Conservation (phyloP, 2,888 invertebrate species). For the Leptodirus hochenwartii region DNA sequence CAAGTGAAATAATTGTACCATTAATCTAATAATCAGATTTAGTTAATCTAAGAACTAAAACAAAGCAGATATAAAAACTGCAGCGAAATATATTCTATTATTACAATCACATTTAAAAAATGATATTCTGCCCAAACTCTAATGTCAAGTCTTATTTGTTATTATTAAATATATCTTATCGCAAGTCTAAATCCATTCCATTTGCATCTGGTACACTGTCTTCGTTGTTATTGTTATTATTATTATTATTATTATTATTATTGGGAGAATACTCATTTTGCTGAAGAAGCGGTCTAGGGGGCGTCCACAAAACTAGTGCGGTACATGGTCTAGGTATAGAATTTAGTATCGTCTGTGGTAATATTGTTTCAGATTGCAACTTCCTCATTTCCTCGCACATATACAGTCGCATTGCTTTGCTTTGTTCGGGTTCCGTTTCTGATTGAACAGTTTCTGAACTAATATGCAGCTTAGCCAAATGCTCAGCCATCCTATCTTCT, state of each 20-base stretch:
- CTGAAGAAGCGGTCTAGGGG: constrained; percentile 30
- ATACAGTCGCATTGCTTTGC: constrained; percentile 26
- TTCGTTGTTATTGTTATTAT: constrained; percentile 27
- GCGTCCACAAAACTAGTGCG: constrained; percentile 68
- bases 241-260: constrained; percentile 23
- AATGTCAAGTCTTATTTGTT: too few species aligned
- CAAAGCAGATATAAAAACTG: too few species aligned
- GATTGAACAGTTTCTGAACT: constrained; percentile 25
- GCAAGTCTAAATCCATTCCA: constrained; percentile 16
- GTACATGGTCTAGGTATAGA: constrained; percentile 54
- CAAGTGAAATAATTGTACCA: too few species aligned
- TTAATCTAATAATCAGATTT: too few species aligned
- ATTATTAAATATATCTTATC: too few species aligned
- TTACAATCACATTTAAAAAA: constrained; percentile 5
- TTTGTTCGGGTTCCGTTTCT: constrained; percentile 17
- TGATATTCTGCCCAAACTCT: too few species aligned
- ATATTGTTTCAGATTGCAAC: constrained; percentile 40
- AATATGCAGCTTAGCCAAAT: constrained; percentile 58
- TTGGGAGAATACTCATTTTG: too few species aligned
- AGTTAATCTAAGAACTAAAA: too few species aligned
- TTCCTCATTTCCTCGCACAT: constrained; percentile 56
- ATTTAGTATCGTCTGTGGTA: constrained; percentile 45
- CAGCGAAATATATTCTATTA: too few species aligned
- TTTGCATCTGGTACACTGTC: constrained; percentile 27
- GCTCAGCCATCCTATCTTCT: constrained; percentile 71